Base-by-base conservation (phyloP, 2,797 vertebrate species). In the Sphaeramia orbicularis region DNA sequence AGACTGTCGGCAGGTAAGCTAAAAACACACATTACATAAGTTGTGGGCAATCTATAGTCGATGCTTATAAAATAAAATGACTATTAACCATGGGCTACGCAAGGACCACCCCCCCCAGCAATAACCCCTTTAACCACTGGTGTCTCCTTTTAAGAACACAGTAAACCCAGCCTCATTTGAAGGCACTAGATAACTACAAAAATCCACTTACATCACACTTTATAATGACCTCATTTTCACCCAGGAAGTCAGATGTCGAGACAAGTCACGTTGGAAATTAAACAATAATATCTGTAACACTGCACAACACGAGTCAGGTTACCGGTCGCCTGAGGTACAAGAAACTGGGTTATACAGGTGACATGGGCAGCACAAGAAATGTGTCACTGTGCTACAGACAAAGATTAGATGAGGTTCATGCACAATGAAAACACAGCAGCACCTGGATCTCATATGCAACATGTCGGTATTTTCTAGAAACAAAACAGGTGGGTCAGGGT, bases 331-430 rank as follows among this genome's bases (percentile, higher is more conserved):
- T 60, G 15, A 67, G 41, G 45, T 6, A 51, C 40, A 57, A 72
- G 55, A 48, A 74, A 53, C 4, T 44, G 30, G 55, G 47, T 30
- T 14, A 0, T 11, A 48, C 55, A 74, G 66, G 63, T 64, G 45
- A 56, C 47, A 65, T 59, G 54, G 10, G 32, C 49, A 77, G 74
- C 61, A 70, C 24, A 57, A 64, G 11, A 69, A 71, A 57, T 70
- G 57, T 50, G 70, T 59, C 53, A 32, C 60, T 55, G 44, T 43
- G 57, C 27, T 11, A 3, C 37, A 55, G 38, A 78, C 55, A 77
- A 81, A 63, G 56, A n/a, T n/a, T n/a, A 53, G 12, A 65, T 0
- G n/a, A n/a, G 4, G 13, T 55, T 57, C 21, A 52, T 38, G 56
- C 35, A 24, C 19, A 9, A 12, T 19, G 11, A 27, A 42, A 10